Percentiles rank a stretch among this genome's conserved stretches.
Evolutionary conservation across 2,888 invertebrate species (phyloP).

Genomic region (Cerceris ruficornis): DNA sequence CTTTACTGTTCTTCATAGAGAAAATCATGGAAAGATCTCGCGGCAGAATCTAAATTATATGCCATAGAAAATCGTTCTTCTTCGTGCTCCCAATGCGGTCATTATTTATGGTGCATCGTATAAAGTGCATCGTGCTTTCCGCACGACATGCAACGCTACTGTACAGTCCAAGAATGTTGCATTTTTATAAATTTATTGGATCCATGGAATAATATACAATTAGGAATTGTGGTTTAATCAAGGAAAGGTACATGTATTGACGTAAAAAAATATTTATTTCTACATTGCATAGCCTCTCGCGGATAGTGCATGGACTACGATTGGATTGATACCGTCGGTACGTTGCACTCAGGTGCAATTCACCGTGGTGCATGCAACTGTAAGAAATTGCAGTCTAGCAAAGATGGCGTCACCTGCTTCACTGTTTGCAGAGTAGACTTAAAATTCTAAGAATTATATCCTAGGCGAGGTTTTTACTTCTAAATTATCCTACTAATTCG

Average conservation of each 20-base stretch:
- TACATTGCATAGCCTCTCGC: conserved; percentile 23
- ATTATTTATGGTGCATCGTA: background rate
- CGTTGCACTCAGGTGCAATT: conserved; percentile 9
- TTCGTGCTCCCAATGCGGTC: background rate
- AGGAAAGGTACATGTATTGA: background rate
- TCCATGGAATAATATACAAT: background rate
- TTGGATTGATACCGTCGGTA: conserved; percentile 14
- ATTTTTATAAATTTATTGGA: no score
- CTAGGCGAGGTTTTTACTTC: background rate
- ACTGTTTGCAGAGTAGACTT: background rate
- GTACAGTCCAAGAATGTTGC: no score
- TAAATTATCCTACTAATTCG: background rate
- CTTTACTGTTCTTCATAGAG: background rate
- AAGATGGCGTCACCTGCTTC: conserved; percentile 20
- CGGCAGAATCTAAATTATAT: background rate
- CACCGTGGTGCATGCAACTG: background rate
- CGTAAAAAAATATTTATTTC: conserved; percentile 18
- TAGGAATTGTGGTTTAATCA: background rate
- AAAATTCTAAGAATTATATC: background rate
- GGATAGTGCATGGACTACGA: background rate
- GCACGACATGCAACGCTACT: no score
- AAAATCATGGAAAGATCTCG: background rate
- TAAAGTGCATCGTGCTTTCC: no score
- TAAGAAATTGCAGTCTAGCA: background rate
- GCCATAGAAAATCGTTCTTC: background rate